These are phyloP conservation scores for Alcedo atthis DNA, from an alignment of 2,797 vertebrate species.

Conservation along the genomic window DNA sequence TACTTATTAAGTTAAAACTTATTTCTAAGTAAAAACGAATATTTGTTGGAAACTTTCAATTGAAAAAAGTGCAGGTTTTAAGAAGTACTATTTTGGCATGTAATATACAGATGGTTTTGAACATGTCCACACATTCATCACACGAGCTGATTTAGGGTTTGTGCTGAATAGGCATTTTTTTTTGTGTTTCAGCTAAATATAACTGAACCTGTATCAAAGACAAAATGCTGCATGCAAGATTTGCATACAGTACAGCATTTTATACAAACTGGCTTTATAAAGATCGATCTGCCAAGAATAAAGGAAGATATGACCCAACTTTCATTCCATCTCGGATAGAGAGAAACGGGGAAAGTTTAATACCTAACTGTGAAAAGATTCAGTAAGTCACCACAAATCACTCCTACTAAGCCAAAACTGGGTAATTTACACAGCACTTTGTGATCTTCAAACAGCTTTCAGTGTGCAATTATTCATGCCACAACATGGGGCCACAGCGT, in stretches of 20 bases:
- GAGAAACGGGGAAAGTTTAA: constrained; percentile 76
- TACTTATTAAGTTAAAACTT: constrained; percentile 9
- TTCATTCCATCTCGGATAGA: constrained; percentile 51
- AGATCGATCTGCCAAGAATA: constrained; percentile 50
- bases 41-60: neutral
- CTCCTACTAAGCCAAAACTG: constrained; percentile 78
- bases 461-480: constrained; percentile 85
- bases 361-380: constrained; percentile 83
- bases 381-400: constrained; percentile 82
- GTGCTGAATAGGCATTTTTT: constrained; percentile 1
- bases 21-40: constrained; percentile 43
- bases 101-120: constrained; percentile 10
- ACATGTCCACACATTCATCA: constrained; percentile 11
- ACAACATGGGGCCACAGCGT: constrained; percentile 80
- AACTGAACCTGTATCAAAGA: constrained; percentile 29
- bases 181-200: constrained; percentile 24
- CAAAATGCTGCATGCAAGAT: constrained; percentile 5
- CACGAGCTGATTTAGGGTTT: constrained; percentile 8
- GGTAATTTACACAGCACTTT: constrained; percentile 82
- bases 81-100: constrained; percentile 20
- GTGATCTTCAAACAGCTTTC: constrained; percentile 84
- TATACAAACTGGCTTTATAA: constrained; percentile 39
- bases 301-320: constrained; percentile 66
- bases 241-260: constrained; percentile 15
- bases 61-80: neutral